These are phyloP conservation scores for Nephrotoma guestfalica DNA, from an alignment of 2,888 invertebrate species.

Conservation along the genomic window DNA sequence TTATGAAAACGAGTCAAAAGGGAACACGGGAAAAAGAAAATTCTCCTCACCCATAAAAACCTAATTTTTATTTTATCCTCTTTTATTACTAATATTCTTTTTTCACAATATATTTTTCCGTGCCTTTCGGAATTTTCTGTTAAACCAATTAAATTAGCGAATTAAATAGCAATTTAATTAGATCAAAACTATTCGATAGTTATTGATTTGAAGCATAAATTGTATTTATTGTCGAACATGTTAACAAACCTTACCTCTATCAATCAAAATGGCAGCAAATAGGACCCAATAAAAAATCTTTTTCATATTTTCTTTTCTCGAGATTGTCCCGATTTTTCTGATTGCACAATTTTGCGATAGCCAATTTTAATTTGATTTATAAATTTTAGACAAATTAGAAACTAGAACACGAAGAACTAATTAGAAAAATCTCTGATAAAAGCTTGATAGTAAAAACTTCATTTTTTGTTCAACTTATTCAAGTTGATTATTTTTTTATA, in stretches of 20 bases:
- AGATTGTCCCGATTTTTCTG: not conserved
- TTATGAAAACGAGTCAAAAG: not conserved
- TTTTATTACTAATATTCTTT: not conserved
- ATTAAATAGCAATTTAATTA: not conserved
- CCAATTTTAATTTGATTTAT: not conserved
- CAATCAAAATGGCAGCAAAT: conserved; percentile 25
- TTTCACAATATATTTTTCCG: not conserved
- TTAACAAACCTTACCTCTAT: conserved; percentile 20
- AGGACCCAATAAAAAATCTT: conserved; percentile 20
- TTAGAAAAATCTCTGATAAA: not conserved
- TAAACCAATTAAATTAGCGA: not conserved
- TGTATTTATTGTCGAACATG: not conserved
- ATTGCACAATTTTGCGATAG: not conserved
- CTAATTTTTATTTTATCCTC: not conserved
- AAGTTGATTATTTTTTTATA: not conserved
- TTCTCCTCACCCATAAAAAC: not conserved
- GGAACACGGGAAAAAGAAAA: not conserved
- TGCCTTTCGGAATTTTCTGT: not conserved
- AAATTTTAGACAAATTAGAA: not conserved
- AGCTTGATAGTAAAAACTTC: not conserved
- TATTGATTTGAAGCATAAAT: not conserved
- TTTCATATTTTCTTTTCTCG: conserved; percentile 8
- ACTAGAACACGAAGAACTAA: not conserved
- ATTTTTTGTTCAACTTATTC: not conserved
- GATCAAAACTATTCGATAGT: not conserved